Evolutionary conservation across 2,113 vertebrate genomes (phyloP), one percentile per base, ranked within the genome.

Genomic region (Dasyornis broadbenti): DNA sequence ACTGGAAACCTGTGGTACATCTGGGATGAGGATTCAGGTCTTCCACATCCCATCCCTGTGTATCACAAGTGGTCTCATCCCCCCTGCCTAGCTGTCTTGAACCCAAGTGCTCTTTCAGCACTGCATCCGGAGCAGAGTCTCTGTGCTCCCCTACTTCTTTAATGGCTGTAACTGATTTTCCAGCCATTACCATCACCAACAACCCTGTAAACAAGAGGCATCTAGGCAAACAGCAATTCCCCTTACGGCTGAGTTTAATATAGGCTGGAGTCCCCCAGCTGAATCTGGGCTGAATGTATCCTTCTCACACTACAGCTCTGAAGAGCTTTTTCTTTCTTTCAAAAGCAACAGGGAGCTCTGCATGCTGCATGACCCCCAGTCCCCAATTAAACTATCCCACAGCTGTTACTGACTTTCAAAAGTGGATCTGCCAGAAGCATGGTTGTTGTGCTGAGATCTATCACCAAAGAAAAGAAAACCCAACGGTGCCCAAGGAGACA

Each of bases 401-500:
- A 90, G 92, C 83, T 97, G 68, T 71, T 84, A 42, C 44, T 31
- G 44, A 49, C 52, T 93, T 81, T 56, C 92, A 92, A 71, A 91
- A 86, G 45, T 50, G 59, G 10, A 56, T 83, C 82, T 47, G 60
- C 61, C 90, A 78, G 76, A 89, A 89, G 52, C 0, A 1, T 65
- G 57, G 56, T 71, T 4, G 8, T 86, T 69, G 39, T 86, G 56
- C 61, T 73, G 40, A 89, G 82, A 61, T 90, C 83, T 83, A 53
- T n/a, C 61, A 78, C 47, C 54, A 80, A 60, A 42, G 33, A n/a
- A 92, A 92, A 81, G 56, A 85, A 90, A 94, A 78, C 20, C 52
- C 45, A 26, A 21, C 21, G 35, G 22, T 79, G 60, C n/a, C 45
- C 3, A 1, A 90, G 22, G 60, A 93, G 40, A 63, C 14, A 31